A percentile compares a stretch with the other conserved stretches of the same genome.
Evolutionary conservation across 2,888 invertebrate species (phyloP).

Genomic region (Ophioninae sp.): DNA sequence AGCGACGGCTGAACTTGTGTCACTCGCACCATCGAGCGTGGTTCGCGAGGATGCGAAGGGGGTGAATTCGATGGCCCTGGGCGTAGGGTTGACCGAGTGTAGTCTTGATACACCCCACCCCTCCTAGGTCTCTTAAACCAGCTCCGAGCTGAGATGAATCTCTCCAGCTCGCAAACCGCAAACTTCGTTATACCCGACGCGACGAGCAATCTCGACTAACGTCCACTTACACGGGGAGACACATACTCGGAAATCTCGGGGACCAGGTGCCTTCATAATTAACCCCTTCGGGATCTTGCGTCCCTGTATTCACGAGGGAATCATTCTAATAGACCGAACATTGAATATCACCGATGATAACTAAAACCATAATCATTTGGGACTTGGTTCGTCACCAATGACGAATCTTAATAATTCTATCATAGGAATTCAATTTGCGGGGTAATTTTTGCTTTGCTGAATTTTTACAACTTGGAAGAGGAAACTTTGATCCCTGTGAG

Average conservation of each 20-base stretch:
- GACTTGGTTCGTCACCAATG: not conserved
- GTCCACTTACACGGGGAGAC: constrained; percentile 1
- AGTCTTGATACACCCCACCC: constrained; percentile 44
- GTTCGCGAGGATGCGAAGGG: constrained; percentile 9
- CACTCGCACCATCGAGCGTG: constrained; percentile 7
- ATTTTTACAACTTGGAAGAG: not conserved
- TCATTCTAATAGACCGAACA: constrained; percentile 22
- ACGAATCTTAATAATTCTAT: not conserved
- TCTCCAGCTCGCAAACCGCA: constrained; percentile 44
- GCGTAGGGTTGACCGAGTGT: constrained; percentile 41
- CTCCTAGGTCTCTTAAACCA: constrained; percentile 33
- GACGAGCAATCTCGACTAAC: constrained; percentile 20
- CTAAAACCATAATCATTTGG: not conserved
- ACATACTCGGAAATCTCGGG: not conserved
- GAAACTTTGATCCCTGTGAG: not conserved
- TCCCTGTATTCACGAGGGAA: constrained; percentile 30
- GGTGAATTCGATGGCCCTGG: constrained; percentile 35
- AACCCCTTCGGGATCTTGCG: constrained; percentile 50
- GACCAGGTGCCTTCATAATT: constrained; percentile 52
- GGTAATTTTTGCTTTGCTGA: not conserved
- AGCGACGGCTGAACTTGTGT: constrained; percentile 19
- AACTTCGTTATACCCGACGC: constrained; percentile 56
- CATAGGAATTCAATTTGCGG: not conserved
- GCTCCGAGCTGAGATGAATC: constrained; percentile 43
- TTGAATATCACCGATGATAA: constrained; percentile 14